These are phyloP conservation scores for Zygaena filipendulae DNA, from an alignment of 2,888 invertebrate species.

Conservation along the genomic window DNA sequence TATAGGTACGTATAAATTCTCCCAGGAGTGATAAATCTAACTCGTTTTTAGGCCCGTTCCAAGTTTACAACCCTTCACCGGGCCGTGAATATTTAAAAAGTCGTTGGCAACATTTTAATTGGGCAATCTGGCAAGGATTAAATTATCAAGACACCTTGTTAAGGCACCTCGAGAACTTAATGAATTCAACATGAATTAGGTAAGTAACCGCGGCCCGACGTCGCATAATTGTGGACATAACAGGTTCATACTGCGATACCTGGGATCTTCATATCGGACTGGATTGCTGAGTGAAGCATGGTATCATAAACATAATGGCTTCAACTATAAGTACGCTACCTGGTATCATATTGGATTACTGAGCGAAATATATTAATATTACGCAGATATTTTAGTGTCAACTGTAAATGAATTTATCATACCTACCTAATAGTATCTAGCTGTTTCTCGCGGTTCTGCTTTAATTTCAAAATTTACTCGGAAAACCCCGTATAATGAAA, in stretches of 20 bases:
- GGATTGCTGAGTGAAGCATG: no score
- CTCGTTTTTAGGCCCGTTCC: constrained; percentile 51
- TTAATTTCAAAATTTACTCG: no score
- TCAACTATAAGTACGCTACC: no score
- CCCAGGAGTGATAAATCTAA: constrained; percentile 53
- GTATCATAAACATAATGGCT: no score
- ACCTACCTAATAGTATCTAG: no score
- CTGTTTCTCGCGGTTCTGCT: no score
- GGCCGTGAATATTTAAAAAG: constrained; percentile 65
- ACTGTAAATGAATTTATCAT: no score
- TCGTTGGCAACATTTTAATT: constrained; percentile 66
- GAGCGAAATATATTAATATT: no score
- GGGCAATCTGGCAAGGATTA: constrained; percentile 64
- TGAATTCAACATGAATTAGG: constrained; percentile 65
- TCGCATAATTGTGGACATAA: constrained; percentile 17
- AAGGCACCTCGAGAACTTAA: constrained; percentile 55
- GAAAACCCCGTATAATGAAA: no score
- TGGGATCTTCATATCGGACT: background rate
- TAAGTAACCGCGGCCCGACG: constrained; percentile 27
- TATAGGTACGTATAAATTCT: constrained; percentile 50
- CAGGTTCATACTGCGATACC: constrained; percentile 16
- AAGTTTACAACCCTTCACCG: constrained; percentile 52
- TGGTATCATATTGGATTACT: no score
- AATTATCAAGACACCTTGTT: constrained; percentile 69
- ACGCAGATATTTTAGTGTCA: no score